phyloP scores from a whole-genome alignment of 2,797 vertebrate genomes.

The Gallirallus australis region DNA sequence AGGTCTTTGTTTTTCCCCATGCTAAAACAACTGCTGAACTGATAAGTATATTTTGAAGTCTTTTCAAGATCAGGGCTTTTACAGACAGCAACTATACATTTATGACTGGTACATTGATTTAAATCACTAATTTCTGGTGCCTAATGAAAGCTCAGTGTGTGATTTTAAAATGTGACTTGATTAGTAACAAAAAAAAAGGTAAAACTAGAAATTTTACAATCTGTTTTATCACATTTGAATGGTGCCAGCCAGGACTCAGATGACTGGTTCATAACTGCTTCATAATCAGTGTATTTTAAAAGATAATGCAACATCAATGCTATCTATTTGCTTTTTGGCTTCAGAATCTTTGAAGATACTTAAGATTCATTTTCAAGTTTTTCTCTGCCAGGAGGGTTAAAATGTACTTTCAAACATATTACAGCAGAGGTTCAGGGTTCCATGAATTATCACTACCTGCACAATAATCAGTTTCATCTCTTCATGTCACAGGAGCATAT shows the following conservation, averaged over 20 bases:
- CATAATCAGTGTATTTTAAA: not conserved
- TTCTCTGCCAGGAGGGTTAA: not conserved
- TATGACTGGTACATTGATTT: not conserved
- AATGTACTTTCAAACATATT: not conserved
- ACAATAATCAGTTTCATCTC: not conserved
- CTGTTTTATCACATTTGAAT: not conserved
- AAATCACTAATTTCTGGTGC: not conserved
- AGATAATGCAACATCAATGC: not conserved
- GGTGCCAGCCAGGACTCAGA: not conserved
- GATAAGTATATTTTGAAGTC: not conserved
- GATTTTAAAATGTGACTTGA: not conserved
- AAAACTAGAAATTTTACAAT: not conserved
- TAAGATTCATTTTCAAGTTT: not conserved
- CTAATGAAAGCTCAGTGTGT: not conserved
- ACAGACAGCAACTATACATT: not conserved
- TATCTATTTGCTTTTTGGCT: not conserved
- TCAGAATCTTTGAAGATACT: not conserved
- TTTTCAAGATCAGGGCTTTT: not conserved
- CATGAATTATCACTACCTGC: not conserved
- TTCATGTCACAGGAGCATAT: not conserved
- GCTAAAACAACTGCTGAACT: not conserved
- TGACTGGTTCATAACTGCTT: not conserved
- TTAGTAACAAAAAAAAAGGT: not conserved
- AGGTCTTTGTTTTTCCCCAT: not conserved
- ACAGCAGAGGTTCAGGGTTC: not conserved